Evolutionary conservation across 2,888 invertebrate species (phyloP), one percentile per base, ranked within the genome.

Genomic region (Caenorhabditis drosophilae): DNA sequence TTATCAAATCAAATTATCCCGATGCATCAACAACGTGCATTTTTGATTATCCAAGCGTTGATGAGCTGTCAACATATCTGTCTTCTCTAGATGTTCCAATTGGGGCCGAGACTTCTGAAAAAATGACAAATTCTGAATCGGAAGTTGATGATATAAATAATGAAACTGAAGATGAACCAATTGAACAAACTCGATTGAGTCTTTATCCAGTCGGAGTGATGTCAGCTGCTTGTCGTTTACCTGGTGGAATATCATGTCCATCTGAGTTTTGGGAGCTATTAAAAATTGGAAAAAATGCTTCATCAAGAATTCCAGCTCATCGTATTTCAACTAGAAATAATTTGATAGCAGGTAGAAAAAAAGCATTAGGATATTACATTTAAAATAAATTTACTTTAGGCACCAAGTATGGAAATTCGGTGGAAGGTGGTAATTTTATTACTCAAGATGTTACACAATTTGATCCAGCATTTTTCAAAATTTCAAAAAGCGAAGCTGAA

Each of bases 341-440:
- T 4, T 57, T 80, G 44, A 67, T 79, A 11, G 45, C 57, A 15
- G 78, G 66, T 25, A n/a, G n/a, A n/a, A n/a, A n/a, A n/a, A n/a
- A n/a, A n/a, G n/a, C n/a, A n/a, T n/a, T n/a, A n/a, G n/a, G n/a
- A n/a, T n/a, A n/a, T n/a, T n/a, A n/a, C n/a, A n/a, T n/a, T n/a
- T n/a, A n/a, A n/a, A n/a, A n/a, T n/a, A n/a, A n/a, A n/a, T n/a
- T n/a, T n/a, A n/a, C n/a, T n/a, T n/a, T n/a, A n/a, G n/a, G n/a
- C n/a, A 23, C 59, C 16, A 72, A 67, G 23, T 77, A 76, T 45
- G 73, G 70, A 49, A 63, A 58, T 20, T 55, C 67, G 6, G 56
- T 80, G 9, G 78, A 81, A 56, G 81, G 81, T 20, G 80, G 73
- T 11, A 75, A 79, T 54, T 81, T 80, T 49, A 60, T 81, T 22